Evolutionary conservation across 2,113 vertebrate genomes (phyloP).

Genomic region (Orientallactaga bullata): DNA sequence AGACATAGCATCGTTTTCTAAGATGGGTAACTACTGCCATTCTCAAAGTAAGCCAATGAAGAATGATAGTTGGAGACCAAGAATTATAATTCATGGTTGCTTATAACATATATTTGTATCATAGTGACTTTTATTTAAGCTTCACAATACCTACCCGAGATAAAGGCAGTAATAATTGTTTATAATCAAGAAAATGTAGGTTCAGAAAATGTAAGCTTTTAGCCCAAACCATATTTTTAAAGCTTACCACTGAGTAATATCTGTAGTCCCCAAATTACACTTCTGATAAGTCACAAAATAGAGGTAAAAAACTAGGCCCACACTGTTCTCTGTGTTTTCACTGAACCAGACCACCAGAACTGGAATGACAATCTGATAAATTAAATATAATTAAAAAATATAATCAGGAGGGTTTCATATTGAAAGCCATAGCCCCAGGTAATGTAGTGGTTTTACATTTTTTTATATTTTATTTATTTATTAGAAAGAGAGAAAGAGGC

Average conservation of each 20-base stretch:
- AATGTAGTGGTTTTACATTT: not conserved
- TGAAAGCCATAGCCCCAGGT: not conserved
- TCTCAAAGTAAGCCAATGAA: conserved; percentile 25
- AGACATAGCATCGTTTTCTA: not conserved
- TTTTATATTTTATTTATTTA: too few species aligned
- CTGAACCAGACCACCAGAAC: not conserved
- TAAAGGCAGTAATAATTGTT: not conserved
- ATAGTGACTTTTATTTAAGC: not conserved
- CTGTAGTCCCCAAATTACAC: not conserved
- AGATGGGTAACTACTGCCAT: not conserved
- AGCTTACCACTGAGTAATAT: not conserved
- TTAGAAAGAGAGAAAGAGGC: too few species aligned
- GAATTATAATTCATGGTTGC: not conserved
- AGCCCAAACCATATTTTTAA: not conserved
- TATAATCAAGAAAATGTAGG: not conserved
- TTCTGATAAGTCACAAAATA: not conserved
- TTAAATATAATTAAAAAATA: conserved; percentile 17
- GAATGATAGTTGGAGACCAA: not conserved
- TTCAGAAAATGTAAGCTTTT: not conserved
- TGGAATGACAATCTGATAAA: not conserved
- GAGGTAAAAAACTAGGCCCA: not conserved
- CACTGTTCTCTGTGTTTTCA: not conserved
- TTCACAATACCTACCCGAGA: not conserved
- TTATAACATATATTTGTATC: not conserved
- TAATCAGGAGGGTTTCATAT: not conserved